phyloP scores from a whole-genome alignment of 2,888 invertebrate species.

The Salpingus planirostris region DNA sequence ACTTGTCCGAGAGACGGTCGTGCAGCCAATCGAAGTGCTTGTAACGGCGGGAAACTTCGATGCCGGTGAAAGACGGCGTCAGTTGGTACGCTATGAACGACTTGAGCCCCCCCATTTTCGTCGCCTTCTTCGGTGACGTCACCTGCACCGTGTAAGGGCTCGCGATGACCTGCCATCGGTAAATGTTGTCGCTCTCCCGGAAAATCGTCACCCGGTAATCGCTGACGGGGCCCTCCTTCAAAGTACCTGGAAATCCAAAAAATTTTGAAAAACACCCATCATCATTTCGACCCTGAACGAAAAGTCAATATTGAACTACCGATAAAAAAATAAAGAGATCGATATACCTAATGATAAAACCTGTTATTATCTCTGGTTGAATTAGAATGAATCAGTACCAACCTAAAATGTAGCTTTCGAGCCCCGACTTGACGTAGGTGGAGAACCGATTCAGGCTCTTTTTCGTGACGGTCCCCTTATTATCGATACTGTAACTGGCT shows the following conservation, averaged over 20 bases:
- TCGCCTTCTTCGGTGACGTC: constrained; percentile 93
- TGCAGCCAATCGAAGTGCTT: constrained; percentile 99
- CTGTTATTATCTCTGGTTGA: no score
- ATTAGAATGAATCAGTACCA: no score
- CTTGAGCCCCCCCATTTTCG: constrained; percentile 93
- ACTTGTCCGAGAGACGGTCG: constrained; percentile 87
- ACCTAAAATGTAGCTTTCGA: constrained; percentile 82
- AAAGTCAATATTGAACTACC: no score
- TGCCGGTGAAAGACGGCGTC: constrained; percentile 89
- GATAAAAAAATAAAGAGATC: no score
- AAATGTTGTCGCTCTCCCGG: constrained; percentile 59
- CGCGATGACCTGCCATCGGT: constrained; percentile 69
- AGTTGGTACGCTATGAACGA: constrained; percentile 95
- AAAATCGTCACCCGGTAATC: no score
- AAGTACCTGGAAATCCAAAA: constrained; percentile 46
- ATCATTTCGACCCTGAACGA: no score
- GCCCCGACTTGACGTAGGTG: constrained; percentile 81
- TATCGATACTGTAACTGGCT: constrained; percentile 42
- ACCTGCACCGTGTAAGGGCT: constrained; percentile 73
- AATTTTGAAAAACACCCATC: no score
- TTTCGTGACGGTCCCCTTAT: constrained; percentile 57
- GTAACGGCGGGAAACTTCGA: constrained; percentile 89
- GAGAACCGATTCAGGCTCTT: constrained; percentile 75
- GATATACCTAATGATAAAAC: no score
- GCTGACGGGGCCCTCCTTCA: no score